phyloP scores from a whole-genome alignment of 92 coral and sea anemone species.

The Palythoa heliodiscus region DNA sequence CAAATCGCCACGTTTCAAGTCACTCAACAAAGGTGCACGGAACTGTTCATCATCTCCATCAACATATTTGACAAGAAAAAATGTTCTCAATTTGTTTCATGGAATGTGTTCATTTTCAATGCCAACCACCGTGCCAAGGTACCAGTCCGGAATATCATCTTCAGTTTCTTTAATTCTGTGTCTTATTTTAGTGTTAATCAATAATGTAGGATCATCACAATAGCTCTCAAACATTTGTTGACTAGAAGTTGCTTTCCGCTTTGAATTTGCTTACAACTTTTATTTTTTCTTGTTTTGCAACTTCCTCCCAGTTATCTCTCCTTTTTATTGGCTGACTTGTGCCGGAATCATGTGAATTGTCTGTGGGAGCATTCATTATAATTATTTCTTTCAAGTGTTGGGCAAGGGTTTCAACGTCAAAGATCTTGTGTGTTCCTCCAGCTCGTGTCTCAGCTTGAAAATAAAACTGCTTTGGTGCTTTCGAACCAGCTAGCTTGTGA shows the following conservation, averaged over 20 bases:
- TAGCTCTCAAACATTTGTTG: constrained; percentile 4
- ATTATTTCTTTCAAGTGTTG: constrained; percentile 4
- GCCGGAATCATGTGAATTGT: not conserved
- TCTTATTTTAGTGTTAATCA: constrained; percentile 13
- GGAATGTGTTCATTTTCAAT: constrained; percentile 16
- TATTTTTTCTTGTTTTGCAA: constrained; percentile 11
- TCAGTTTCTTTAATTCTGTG: constrained; percentile 24
- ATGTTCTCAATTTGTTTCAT: constrained; percentile 15
- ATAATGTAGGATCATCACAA: not conserved
- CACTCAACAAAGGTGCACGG: constrained; percentile 32
- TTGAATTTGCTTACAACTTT: constrained; percentile 13
- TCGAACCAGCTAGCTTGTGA: constrained; percentile 28
- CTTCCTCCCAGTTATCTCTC: constrained; percentile 26
- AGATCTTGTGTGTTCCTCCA: constrained; percentile 17
- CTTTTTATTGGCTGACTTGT: constrained; percentile 6
- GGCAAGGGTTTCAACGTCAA: constrained; percentile 15
- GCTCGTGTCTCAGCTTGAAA: constrained; percentile 26
- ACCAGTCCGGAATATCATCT: constrained; percentile 1
- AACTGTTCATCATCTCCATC: constrained; percentile 24
- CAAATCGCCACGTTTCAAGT: constrained; percentile 24
- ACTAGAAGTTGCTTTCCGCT: not conserved
- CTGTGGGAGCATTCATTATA: not conserved
- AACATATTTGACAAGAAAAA: constrained; percentile 19
- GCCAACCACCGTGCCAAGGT: constrained; percentile 8
- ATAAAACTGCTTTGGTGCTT: constrained; percentile 18